phyloP scores from a whole-genome alignment of 2,888 invertebrate genomes.

The Rotaria sp. region DNA sequence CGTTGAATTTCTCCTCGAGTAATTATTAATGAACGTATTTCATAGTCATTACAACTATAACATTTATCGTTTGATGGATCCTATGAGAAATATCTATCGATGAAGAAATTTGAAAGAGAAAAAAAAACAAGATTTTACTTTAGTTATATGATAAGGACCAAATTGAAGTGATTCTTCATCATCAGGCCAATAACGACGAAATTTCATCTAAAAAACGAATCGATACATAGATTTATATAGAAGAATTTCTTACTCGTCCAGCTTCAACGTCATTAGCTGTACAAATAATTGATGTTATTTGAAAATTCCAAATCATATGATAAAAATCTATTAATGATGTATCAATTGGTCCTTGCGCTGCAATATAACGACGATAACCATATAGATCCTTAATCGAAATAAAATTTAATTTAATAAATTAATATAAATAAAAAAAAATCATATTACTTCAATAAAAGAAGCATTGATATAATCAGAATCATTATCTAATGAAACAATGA shows the following conservation, averaged over 20 bases:
- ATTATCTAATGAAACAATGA: conserved; percentile 4
- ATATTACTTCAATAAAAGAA: neutral
- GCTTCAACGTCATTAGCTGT: conserved; percentile 38
- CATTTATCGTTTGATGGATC: neutral
- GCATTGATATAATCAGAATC: conserved; percentile 10
- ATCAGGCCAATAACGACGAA: conserved; percentile 40
- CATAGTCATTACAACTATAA: neutral
- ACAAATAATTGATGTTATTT: conserved; percentile 35
- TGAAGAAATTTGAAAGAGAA: neutral
- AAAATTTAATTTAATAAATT: neutral
- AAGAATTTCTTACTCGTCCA: neutral
- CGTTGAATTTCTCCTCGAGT: neutral
- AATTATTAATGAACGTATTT: neutral
- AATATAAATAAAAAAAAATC: too few species aligned
- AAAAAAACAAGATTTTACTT: conserved; percentile 8
- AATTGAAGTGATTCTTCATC: conserved; percentile 17
- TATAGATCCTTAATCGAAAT: conserved; percentile 26
- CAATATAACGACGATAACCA: conserved; percentile 33
- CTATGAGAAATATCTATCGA: neutral
- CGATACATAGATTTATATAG: neutral
- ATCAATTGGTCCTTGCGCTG: conserved; percentile 38
- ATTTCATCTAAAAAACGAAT: conserved; percentile 30
- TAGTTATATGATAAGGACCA: conserved; percentile 23
- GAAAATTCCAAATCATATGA: conserved; percentile 33
- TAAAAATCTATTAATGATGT: conserved; percentile 35